These are phyloP conservation scores for Furcula furcula DNA, from an alignment of 2,888 invertebrate species.

Conservation along the genomic window DNA sequence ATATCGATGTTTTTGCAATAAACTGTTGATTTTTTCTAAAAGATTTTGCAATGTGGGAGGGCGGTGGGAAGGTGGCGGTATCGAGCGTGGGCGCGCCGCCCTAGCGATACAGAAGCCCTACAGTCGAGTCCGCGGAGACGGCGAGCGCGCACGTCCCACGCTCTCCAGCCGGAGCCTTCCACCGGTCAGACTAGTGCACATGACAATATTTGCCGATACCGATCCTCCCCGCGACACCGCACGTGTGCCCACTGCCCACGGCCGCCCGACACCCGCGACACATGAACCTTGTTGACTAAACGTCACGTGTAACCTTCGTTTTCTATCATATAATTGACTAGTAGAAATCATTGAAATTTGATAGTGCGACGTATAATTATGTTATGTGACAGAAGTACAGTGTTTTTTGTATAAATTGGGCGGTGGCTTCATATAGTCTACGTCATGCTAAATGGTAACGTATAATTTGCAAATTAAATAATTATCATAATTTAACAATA, in stretches of 20 bases:
- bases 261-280: slow-evolving; percentile 13
- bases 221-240: slow-evolving; percentile 27
- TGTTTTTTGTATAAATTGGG: slow-evolving; percentile 65
- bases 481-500: not conserved
- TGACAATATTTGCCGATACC: slow-evolving; percentile 32
- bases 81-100: slow-evolving; percentile 79
- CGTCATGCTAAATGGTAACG: slow-evolving; percentile 72
- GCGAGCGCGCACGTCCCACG: slow-evolving; percentile 54
- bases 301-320: slow-evolving; percentile 26
- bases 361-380: slow-evolving; percentile 60
- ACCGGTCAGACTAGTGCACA: slow-evolving; percentile 32
- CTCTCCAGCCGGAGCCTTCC: slow-evolving; percentile 29
- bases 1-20: slow-evolving; percentile 40
- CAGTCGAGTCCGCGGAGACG: slow-evolving; percentile 62
- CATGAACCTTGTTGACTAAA: slow-evolving; percentile 18
- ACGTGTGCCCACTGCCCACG: slow-evolving; percentile 34
- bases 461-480: slow-evolving; percentile 20
- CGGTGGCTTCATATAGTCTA: slow-evolving; percentile 56
- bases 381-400: slow-evolving; percentile 64
- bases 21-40: slow-evolving; percentile 58
- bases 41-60: slow-evolving; percentile 75
- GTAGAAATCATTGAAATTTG: slow-evolving; percentile 36
- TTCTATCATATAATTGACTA: slow-evolving; percentile 27
- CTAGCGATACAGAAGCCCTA: slow-evolving; percentile 71
- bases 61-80: slow-evolving; percentile 67